A percentile compares a stretch with the other conserved stretches of the same genome.
These are phyloP conservation scores for Agrilus planipennis DNA, from an alignment of 1,140 invertebrate species.

Conservation along the genomic window DNA sequence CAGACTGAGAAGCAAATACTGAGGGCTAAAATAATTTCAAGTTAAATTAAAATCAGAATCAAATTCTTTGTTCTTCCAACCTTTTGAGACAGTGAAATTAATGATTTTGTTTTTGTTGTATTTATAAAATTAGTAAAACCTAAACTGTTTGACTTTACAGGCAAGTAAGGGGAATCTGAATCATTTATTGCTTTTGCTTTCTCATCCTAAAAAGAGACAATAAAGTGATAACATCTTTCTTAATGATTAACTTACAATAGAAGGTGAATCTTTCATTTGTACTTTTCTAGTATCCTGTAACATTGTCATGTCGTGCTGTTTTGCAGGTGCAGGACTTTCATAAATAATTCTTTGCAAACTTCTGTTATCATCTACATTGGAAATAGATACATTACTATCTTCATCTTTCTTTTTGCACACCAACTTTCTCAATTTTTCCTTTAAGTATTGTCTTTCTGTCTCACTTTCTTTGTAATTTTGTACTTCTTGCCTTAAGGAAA, in stretches of 20 bases:
- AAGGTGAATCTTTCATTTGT: slow-evolving; percentile 7
- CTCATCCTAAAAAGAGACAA: slow-evolving; percentile 9
- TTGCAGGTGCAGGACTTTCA: slow-evolving; percentile 15
- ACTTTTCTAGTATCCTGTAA: not conserved
- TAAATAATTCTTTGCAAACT: slow-evolving; percentile 17
- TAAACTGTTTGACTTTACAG: slow-evolving; percentile 13
- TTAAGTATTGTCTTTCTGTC: slow-evolving; percentile 17
- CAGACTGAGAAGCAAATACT: slow-evolving; percentile 13
- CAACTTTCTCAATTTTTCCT: slow-evolving; percentile 15
- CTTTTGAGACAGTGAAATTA: slow-evolving; percentile 2
- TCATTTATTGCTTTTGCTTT: slow-evolving; percentile 11
- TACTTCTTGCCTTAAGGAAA: slow-evolving; percentile 9
- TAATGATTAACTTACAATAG: slow-evolving; percentile 9
- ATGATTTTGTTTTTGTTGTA: slow-evolving; percentile 6
- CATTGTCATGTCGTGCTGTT: not conserved
- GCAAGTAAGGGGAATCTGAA: slow-evolving; percentile 17
- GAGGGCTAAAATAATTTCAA: slow-evolving; percentile 11
- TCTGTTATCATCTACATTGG: slow-evolving; percentile 8
- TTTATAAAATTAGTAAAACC: slow-evolving; percentile 13
- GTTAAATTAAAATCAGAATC: not conserved
- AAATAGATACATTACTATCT: no score
- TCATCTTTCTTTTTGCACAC: not conserved
- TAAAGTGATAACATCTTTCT: not conserved
- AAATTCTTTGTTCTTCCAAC: no score
- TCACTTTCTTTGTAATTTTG: slow-evolving; percentile 14